Percentiles rank a stretch among this genome's conserved stretches.
Evolutionary conservation across 2,113 vertebrate genomes (phyloP).

Genomic region (Cebidichthys violaceus): DNA sequence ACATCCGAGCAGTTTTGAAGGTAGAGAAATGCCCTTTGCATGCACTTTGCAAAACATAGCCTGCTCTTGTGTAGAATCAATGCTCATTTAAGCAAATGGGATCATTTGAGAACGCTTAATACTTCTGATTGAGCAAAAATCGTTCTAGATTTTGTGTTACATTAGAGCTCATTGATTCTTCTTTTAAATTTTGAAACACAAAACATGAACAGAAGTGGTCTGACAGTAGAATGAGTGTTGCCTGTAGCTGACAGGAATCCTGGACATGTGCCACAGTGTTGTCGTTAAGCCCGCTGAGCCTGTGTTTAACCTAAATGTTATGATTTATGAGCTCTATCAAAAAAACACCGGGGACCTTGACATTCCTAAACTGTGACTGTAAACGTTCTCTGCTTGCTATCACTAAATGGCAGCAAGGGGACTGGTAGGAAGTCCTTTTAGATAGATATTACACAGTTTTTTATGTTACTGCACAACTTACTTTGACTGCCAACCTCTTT

Average conservation of each 20-base stretch:
- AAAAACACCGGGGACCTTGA: background rate
- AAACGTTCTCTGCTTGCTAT: constrained; percentile 21
- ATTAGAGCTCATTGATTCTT: background rate
- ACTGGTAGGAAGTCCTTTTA: background rate
- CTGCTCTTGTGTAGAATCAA: background rate
- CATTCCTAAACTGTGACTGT: background rate
- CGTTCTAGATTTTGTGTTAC: background rate
- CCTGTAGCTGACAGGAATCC: constrained; percentile 17
- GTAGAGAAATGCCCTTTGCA: too few species aligned
- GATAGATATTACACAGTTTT: background rate
- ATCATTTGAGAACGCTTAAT: background rate
- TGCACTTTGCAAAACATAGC: background rate
- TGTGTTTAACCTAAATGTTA: constrained; percentile 19
- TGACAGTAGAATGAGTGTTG: constrained; percentile 19
- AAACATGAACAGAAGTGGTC: background rate
- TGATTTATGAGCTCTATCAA: constrained; percentile 27
- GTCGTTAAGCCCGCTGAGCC: background rate
- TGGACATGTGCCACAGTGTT: background rate
- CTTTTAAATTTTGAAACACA: background rate
- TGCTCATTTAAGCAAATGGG: background rate
- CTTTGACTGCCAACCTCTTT: constrained; percentile 13
- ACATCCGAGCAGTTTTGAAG: too few species aligned
- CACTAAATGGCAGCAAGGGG: constrained; percentile 1
- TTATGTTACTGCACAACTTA: constrained; percentile 21
- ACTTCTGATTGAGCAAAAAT: background rate